phyloP scores from a whole-genome alignment of 2,888 invertebrate species.

The Macropis europaea region DNA sequence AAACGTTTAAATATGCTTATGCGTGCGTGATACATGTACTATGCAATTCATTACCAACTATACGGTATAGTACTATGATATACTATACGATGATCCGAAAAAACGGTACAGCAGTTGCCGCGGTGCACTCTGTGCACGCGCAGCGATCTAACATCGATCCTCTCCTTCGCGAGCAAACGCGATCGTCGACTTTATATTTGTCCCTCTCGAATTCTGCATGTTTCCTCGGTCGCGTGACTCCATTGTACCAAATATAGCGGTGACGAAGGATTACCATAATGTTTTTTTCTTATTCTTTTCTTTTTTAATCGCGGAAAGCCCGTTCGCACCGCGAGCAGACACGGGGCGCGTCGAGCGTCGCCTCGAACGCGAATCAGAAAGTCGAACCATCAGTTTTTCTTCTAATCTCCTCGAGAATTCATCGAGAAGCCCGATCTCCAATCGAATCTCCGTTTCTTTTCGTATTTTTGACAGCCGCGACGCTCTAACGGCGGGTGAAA shows the following conservation, averaged over 20 bases:
- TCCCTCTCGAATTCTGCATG: background rate
- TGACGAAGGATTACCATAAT: conserved; percentile 28
- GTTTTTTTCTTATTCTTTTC: conserved; percentile 9
- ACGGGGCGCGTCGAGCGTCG: background rate
- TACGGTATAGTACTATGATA: conserved; percentile 64
- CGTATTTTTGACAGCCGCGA: background rate
- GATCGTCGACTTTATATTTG: background rate
- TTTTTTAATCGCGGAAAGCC: conserved; percentile 36
- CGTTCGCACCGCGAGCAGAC: conserved; percentile 49
- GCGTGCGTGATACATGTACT: conserved; percentile 64
- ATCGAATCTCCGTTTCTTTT: background rate
- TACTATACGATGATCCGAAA: conserved; percentile 67
- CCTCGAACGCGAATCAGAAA: background rate
- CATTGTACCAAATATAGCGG: conserved; percentile 19
- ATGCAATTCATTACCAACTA: conserved; percentile 63
- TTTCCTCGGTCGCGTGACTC: conserved; percentile 16
- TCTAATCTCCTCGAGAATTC: too few species aligned
- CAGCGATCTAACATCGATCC: conserved; percentile 56
- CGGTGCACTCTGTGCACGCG: conserved; percentile 31
- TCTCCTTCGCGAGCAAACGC: conserved; percentile 22
- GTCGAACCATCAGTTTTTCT: background rate
- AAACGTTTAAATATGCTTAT: conserved; percentile 62
- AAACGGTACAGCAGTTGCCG: conserved; percentile 67
- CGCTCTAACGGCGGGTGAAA: background rate
- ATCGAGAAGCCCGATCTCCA: background rate